These are phyloP conservation scores for Drosophila prolongata DNA, from an alignment of 2,888 invertebrate species.

Conservation along the genomic window DNA sequence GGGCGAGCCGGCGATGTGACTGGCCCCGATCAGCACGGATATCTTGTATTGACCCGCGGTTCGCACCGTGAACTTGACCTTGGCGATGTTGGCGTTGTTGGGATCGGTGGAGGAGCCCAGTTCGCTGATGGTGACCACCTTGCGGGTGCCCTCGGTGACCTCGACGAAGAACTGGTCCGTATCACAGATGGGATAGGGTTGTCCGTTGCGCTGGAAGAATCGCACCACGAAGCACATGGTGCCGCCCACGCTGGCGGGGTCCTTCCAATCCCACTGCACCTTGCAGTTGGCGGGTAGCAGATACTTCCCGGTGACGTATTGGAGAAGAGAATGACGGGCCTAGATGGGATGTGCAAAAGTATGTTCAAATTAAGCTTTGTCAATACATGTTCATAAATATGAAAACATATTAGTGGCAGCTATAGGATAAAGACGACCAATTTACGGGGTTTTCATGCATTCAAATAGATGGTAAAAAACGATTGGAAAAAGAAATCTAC, in stretches of 20 bases:
- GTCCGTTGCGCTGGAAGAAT: conserved; percentile 96
- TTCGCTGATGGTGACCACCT: conserved; percentile 93
- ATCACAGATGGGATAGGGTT: conserved; percentile 97
- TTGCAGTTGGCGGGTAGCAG: conserved; percentile 94
- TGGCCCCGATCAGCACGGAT: conserved; percentile 92
- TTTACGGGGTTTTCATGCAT: too few species aligned
- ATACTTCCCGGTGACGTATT: conserved; percentile 96
- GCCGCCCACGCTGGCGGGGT: conserved; percentile 94
- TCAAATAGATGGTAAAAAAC: too few species aligned
- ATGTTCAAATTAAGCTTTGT: too few species aligned
- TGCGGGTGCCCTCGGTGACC: conserved; percentile 93
- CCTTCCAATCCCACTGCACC: conserved; percentile 94
- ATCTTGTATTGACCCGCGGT: conserved; percentile 95
- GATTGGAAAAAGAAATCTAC: too few species aligned
- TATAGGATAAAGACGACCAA: too few species aligned
- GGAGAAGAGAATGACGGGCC: conserved; percentile 94
- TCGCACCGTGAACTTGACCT: conserved; percentile 96
- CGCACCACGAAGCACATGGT: conserved; percentile 95
- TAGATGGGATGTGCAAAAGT: not conserved
- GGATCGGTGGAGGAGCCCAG: conserved; percentile 94
- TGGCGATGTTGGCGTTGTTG: conserved; percentile 92
- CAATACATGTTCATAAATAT: too few species aligned
- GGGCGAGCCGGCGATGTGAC: conserved; percentile 93
- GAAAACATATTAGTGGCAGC: too few species aligned
- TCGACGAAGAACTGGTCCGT: conserved; percentile 95